phyloP scores from a whole-genome alignment of 1,140 invertebrate genomes.

The Hermetia illucens region DNA sequence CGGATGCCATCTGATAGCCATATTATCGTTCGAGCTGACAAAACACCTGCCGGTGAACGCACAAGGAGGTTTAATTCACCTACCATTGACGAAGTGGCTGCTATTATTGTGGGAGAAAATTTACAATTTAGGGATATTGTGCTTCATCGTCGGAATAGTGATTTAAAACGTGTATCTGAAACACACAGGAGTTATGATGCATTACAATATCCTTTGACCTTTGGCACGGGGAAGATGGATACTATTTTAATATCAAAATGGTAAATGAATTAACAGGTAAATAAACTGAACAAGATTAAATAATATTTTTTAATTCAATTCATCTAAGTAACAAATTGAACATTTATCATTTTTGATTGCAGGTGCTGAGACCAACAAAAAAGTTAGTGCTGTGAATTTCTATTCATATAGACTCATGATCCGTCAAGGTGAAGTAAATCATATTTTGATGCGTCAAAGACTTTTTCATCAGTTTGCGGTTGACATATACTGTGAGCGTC shows the following conservation, averaged over 20 bases:
- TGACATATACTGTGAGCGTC: slow-evolving; percentile 35
- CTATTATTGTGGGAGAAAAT: slow-evolving; percentile 30
- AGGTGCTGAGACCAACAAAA: slow-evolving; percentile 19
- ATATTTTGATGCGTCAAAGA: slow-evolving; percentile 12
- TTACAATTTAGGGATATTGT: slow-evolving; percentile 30
- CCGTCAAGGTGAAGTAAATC: slow-evolving; percentile 11
- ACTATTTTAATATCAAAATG: slow-evolving; percentile 29
- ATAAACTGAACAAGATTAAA: too few species aligned
- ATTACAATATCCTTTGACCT: slow-evolving; percentile 36
- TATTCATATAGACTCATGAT: slow-evolving; percentile 29
- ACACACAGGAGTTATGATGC: slow-evolving; percentile 33
- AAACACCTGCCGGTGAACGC: slow-evolving; percentile 28
- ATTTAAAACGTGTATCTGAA: slow-evolving; percentile 26
- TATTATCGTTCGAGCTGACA: slow-evolving; percentile 25
- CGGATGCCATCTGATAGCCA: slow-evolving; percentile 25
- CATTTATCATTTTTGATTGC: too few species aligned
- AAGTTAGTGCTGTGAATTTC: slow-evolving; percentile 22
- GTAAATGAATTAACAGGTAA: too few species aligned
- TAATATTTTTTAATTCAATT: slow-evolving; percentile 1
- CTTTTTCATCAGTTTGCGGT: slow-evolving; percentile 27
- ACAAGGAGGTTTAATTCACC: slow-evolving; percentile 31
- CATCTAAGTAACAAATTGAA: too few species aligned
- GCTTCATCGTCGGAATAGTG: slow-evolving; percentile 21
- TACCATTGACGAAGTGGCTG: slow-evolving; percentile 30
- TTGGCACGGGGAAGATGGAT: slow-evolving; percentile 34